A percentile compares a stretch with the other conserved stretches of the same genome.
Evolutionary conservation across 2,888 invertebrate genomes (phyloP).

Genomic region (Drosophila anomalata): DNA sequence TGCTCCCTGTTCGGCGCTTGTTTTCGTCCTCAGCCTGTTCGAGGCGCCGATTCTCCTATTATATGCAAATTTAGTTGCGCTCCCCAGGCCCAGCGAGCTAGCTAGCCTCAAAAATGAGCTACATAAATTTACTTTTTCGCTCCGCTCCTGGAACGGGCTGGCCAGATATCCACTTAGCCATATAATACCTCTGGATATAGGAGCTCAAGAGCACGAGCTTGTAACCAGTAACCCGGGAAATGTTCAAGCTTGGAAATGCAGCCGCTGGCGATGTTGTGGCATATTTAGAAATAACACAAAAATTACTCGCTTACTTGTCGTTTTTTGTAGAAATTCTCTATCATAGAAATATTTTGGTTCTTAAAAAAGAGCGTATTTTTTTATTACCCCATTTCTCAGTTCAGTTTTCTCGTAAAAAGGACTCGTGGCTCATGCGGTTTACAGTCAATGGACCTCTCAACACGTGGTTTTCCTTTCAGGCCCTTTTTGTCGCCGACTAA

Average conservation of each 20-base stretch:
- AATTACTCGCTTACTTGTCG: not conserved
- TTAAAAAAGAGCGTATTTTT: not conserved
- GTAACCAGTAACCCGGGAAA: not conserved
- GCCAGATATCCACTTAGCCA: slow-evolving; percentile 29
- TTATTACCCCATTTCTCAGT: slow-evolving; percentile 18
- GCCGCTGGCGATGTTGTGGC: not conserved
- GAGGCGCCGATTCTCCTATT: slow-evolving; percentile 60
- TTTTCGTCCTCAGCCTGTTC: not conserved
- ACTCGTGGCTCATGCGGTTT: slow-evolving; percentile 59
- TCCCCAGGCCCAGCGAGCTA: slow-evolving; percentile 42
- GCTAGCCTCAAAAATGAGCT: slow-evolving; percentile 61
- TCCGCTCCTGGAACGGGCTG: slow-evolving; percentile 21
- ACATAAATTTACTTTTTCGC: slow-evolving; percentile 52
- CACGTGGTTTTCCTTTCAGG: slow-evolving; percentile 8
- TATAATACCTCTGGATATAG: slow-evolving; percentile 15
- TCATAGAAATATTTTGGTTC: not conserved
- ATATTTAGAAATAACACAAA: not conserved
- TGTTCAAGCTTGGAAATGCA: not conserved
- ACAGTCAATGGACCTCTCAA: slow-evolving; percentile 55
- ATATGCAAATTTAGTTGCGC: slow-evolving; percentile 68
- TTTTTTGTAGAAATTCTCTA: not conserved
- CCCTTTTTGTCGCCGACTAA: slow-evolving; percentile 32
- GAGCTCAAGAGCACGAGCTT: not conserved
- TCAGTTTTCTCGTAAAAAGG: slow-evolving; percentile 34
- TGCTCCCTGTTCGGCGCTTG: slow-evolving; percentile 21